A percentile compares a stretch with the other conserved stretches of the same genome.
These are phyloP conservation scores for Melieria crassipennis DNA, from an alignment of 2,888 invertebrate species.

Conservation along the genomic window DNA sequence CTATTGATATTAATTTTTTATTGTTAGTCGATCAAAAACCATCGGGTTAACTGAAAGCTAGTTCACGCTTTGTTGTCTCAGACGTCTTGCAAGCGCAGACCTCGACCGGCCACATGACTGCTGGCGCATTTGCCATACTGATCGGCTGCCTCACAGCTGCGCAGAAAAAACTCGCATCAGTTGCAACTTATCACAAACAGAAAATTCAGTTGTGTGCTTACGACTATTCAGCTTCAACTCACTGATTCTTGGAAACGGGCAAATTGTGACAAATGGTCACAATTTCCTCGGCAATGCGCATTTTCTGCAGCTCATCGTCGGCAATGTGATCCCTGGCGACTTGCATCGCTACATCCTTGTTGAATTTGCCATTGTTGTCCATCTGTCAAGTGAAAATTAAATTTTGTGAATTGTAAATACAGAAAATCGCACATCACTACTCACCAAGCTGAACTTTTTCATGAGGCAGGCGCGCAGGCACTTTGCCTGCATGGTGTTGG, in stretches of 20 bases:
- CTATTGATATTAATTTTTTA: no score
- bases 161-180: conserved; percentile 2
- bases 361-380: conserved; percentile 48
- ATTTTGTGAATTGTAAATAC: not conserved
- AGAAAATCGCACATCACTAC: not conserved
- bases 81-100: not conserved
- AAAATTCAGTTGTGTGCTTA: no score
- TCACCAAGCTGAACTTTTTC: conserved; percentile 47
- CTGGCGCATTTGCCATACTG: conserved; percentile 48
- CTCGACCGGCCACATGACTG: conserved; percentile 36
- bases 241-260: conserved; percentile 42
- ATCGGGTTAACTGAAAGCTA: no score
- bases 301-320: conserved; percentile 43
- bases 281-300: conserved; percentile 47
- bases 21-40: no score
- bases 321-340: conserved; percentile 44
- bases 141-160: conserved; percentile 57
- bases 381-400: conserved; percentile 31
- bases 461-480: conserved; percentile 53
- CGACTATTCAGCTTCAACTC: not conserved
- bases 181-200: not conserved
- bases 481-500: conserved; percentile 46
- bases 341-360: conserved; percentile 39
- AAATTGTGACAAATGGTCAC: conserved; percentile 44
- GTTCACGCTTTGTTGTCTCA: no score